These are phyloP conservation scores for Epicauta chinensis DNA, from an alignment of 1,140 invertebrate species.

Conservation along the genomic window DNA sequence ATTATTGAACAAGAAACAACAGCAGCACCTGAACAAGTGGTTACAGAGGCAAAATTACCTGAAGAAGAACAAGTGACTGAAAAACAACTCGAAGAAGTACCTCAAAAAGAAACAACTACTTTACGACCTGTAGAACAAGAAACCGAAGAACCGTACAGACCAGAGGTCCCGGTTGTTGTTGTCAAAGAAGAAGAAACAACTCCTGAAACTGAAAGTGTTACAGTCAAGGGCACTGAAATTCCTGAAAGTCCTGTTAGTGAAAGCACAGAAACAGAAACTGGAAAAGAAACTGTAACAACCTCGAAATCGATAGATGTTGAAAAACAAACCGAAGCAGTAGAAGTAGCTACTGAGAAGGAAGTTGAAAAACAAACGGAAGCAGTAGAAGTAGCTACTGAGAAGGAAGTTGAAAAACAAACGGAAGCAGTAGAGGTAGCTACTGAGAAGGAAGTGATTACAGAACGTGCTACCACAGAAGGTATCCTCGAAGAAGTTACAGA, in stretches of 20 bases:
- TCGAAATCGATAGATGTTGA: slow-evolving; percentile 12
- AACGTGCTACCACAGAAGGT: background rate
- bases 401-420: slow-evolving; percentile 8
- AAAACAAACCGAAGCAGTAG: slow-evolving; percentile 1
- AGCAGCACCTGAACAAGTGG: background rate
- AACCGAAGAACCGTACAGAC: too few species aligned
- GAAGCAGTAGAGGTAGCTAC: slow-evolving; percentile 3
- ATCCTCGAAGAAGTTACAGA: slow-evolving; percentile 7
- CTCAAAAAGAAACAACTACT: slow-evolving; percentile 12
- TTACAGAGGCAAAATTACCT: background rate
- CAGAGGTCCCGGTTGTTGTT: too few species aligned
- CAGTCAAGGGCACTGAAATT: too few species aligned
- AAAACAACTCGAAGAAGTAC: slow-evolving; percentile 10
- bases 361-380: slow-evolving; percentile 6
- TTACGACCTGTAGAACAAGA: slow-evolving; percentile 4
- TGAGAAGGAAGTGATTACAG: slow-evolving; percentile 8
- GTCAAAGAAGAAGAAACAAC: slow-evolving; percentile 20
- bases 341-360: slow-evolving; percentile 14
- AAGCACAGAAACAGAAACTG: slow-evolving; percentile 13
- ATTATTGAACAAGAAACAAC: background rate
- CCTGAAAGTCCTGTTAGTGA: slow-evolving; percentile 19
- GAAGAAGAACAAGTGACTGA: background rate
- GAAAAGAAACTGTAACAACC: slow-evolving; percentile 20
- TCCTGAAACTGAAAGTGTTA: too few species aligned
- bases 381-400: slow-evolving; percentile 12